Percentiles rank a stretch among this genome's conserved stretches.
Conservation (phyloP, 2,888 invertebrate genomes). For the Melitaea athalia region DNA sequence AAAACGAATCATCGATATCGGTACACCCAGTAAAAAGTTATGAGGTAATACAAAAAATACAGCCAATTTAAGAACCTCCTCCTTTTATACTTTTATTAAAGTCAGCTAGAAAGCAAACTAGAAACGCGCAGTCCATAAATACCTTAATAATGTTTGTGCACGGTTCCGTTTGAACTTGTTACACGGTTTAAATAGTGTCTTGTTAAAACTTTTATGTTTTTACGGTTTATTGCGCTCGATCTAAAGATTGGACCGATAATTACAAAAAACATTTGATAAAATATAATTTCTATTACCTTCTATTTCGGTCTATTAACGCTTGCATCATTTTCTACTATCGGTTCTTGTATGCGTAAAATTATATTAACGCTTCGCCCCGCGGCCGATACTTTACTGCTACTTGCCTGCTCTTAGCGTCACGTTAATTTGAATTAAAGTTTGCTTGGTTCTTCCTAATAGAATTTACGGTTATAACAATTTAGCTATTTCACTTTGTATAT, state of each 20-base stretch:
- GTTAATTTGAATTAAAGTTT: constrained; percentile 10
- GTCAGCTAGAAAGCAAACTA: too few relatives aligned
- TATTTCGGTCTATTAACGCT: constrained; percentile 11
- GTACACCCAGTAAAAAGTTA: too few relatives aligned
- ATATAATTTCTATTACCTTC: constrained; percentile 9
- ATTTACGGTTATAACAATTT: constrained; percentile 14
- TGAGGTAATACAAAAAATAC: too few relatives aligned
- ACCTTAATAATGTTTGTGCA: constrained; percentile 25
- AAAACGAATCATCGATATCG: too few relatives aligned
- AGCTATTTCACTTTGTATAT: constrained; percentile 4
- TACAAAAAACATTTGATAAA: constrained; percentile 4
- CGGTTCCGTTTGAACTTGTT: constrained; percentile 24
- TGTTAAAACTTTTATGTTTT: constrained; percentile 36
- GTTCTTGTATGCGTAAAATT: constrained; percentile 6
- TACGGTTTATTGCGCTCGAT: constrained; percentile 22
- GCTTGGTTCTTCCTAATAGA: neutral
- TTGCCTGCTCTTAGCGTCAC: constrained; percentile 15
- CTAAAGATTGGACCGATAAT: neutral
- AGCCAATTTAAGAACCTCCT: too few relatives aligned
- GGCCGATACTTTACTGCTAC: constrained; percentile 7
- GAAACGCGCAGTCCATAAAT: too few relatives aligned
- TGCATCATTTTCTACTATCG: neutral
- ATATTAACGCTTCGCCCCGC: constrained; percentile 21
- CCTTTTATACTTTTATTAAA: too few relatives aligned
- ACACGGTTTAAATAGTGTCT: constrained; percentile 17